Base-by-base conservation (phyloP, 2,797 vertebrate species). In the Hypotaenidia philippensis region DNA sequence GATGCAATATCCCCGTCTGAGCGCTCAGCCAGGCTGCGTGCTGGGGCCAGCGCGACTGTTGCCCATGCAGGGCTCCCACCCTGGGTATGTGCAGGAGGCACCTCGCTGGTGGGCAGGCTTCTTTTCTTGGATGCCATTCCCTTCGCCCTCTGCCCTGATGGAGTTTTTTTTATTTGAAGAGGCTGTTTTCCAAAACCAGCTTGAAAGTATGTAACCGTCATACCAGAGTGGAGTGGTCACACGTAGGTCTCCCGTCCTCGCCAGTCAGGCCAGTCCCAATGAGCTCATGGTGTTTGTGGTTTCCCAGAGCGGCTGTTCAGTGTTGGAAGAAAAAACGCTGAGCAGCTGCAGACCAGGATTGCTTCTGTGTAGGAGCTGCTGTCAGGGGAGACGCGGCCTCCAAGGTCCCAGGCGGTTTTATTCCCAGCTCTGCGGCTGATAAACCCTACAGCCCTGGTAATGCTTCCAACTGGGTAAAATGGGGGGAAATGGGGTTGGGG, bases 131-230 rank as follows among this genome's bases (percentile, higher is more conserved):
- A 66, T 1, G 0, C 57, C 1, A 2, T 57, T 86, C 70, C 82
- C 55, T 80, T 90, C 3, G 10, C 59, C 50, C 87, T 80, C 56
- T 87, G 71, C 72, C 71, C 64, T 44, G 31, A 8, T 56, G 9
- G 16, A n/a, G 4, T 14, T 26, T 50, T 50, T 5, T 26, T 78
- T 76, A 89, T 65, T 79, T 64, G 29, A 74, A 90, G 26, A 56
- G 31, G 36, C 57, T 65, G 53, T 64, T 94, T 88, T 94, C 94
- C 79, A 83, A 91, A 95, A 93, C 2, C 64, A 88, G 68, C 76
- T 66, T 47, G 56, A 55, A 94, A 93, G 61, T 77, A 74, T 44
- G 60, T 77, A 59, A n/a, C 78, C 50, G 3, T 52, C 94, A 89
- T 94, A 87, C 63, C 94, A 93, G 91, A 89, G 86, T 60, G 3